Evolutionary conservation across 2,888 invertebrate species (phyloP).

Genomic region (Zaprionus lineosus): DNA sequence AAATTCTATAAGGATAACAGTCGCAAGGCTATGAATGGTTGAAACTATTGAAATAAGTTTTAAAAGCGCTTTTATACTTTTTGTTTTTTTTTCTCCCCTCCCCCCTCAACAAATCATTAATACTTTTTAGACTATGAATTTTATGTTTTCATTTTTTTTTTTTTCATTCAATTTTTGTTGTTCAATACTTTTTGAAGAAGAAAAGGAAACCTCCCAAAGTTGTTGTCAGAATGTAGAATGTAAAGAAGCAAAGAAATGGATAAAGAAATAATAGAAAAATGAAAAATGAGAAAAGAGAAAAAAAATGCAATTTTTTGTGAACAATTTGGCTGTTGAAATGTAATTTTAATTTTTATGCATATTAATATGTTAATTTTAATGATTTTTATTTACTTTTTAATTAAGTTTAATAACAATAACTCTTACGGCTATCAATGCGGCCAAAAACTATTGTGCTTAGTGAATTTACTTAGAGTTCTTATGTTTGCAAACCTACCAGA

Average conservation of each 20-base stretch:
- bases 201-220: conserved; percentile 39
- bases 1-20: conserved; percentile 17
- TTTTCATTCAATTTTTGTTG: conserved; percentile 13
- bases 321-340: conserved; percentile 77
- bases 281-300: conserved; percentile 26
- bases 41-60: conserved; percentile 41
- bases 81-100: no score
- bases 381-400: conserved; percentile 40
- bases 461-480: conserved; percentile 42
- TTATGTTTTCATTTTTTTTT: conserved; percentile 10
- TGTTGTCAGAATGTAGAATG: conserved; percentile 55
- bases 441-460: conserved; percentile 39
- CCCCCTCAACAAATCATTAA: no score
- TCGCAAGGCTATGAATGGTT: conserved; percentile 26
- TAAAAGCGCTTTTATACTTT: conserved; percentile 62
- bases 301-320: conserved; percentile 76
- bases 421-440: neutral
- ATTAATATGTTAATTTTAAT: conserved; percentile 36
- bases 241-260: no score
- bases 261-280: no score
- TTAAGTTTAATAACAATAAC: conserved; percentile 39
- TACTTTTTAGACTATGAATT: conserved; percentile 22
- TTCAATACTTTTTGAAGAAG: no score
- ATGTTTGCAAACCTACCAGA: conserved; percentile 19
- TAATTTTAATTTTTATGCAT: conserved; percentile 64